Evolutionary conservation across 2,797 vertebrate species (phyloP), one percentile per base, ranked within the genome.

Genomic region (Taenioides sp.): DNA sequence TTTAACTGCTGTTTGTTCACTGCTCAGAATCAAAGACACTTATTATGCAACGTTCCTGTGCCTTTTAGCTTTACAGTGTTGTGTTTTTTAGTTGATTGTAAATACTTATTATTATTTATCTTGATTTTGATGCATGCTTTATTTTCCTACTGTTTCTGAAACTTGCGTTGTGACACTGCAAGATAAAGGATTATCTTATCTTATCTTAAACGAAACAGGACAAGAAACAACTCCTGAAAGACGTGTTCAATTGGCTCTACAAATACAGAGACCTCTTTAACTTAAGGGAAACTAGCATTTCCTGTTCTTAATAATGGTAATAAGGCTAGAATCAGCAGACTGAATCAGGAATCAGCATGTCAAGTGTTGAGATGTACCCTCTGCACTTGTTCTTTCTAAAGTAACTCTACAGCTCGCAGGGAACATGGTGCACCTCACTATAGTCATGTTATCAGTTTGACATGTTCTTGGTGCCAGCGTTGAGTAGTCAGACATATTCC

Each of bases 391-490:
- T 78, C 78, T 54, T 80, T 75, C 69, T 70, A 79, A 64, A 76
- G 63, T 60, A 75, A 69, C 60, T 80, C 83, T 64, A 63, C 60
- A 49, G 66, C 72, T 77, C 23, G 67, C 70, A 74, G 69, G 78
- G 69, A 80, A 81, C 76, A 76, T 31, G 27, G 64, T 22, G 5
- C 76, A 68, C 67, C 47, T n/a, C 72, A 43, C 34, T 80, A 67
- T 81, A 49, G 78, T 67, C 81, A 70, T 74, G 72, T 62, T 70
- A 71, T 86, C 77, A 73, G 74, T 82, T 61, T 84, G 82, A 83
- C 86, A 85, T 71, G 78, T 83, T 80, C 79, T 71, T 75, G 72
- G 49, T 85, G 81, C 86, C 82, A 86, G 69, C 52, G 67, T 77
- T 77, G 81, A 81, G 79, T 63, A 37, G 65, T 77, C 52, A 67